A percentile compares a stretch with the other conserved stretches of the same genome.
These are phyloP conservation scores for Arrhamphus sclerolepis DNA, from an alignment of 2,797 vertebrate genomes.

Conservation along the genomic window DNA sequence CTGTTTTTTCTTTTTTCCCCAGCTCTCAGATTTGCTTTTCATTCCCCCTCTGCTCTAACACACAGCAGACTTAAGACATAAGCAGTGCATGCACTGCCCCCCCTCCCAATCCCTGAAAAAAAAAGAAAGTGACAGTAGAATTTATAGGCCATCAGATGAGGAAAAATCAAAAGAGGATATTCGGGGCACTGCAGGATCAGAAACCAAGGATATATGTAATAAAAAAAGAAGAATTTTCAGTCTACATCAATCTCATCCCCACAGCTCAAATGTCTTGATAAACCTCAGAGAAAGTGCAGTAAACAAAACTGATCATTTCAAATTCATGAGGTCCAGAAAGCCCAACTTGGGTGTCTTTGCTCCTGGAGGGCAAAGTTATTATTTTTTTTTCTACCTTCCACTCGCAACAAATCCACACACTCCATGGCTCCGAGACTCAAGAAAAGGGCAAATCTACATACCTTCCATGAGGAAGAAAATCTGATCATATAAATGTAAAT, in stretches of 20 bases:
- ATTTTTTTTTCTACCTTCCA: constrained; percentile 45
- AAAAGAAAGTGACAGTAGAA: constrained; percentile 38
- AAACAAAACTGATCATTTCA: constrained; percentile 80
- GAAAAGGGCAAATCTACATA: constrained; percentile 85
- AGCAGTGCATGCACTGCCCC: constrained; percentile 8
- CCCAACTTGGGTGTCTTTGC: constrained; percentile 65
- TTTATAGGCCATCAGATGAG: constrained; percentile 56
- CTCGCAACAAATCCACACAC: constrained; percentile 67
- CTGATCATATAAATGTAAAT: constrained; percentile 88
- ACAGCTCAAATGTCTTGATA: constrained; percentile 56
- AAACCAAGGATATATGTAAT: constrained; percentile 19
- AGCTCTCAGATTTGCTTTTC: constrained; percentile 51
- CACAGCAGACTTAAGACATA: constrained; percentile 18
- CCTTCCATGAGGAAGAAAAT: constrained; percentile 77
- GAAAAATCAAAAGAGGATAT: constrained; percentile 61
- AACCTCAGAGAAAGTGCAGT: constrained; percentile 42
- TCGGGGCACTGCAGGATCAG: constrained; percentile 32
- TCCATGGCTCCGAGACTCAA: constrained; percentile 54
- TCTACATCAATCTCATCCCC: constrained; percentile 46
- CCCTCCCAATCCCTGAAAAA: constrained; percentile 30
- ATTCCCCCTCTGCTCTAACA: constrained; percentile 35
- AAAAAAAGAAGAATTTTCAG: constrained; percentile 33
- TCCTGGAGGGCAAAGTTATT: constrained; percentile 77
- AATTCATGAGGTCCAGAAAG: constrained; percentile 80
- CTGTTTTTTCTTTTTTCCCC: constrained; percentile 40